A percentile compares a stretch with the other conserved stretches of the same genome.
These are phyloP conservation scores for Xyrichtys novacula DNA, from an alignment of 2,797 vertebrate genomes.

Conservation along the genomic window DNA sequence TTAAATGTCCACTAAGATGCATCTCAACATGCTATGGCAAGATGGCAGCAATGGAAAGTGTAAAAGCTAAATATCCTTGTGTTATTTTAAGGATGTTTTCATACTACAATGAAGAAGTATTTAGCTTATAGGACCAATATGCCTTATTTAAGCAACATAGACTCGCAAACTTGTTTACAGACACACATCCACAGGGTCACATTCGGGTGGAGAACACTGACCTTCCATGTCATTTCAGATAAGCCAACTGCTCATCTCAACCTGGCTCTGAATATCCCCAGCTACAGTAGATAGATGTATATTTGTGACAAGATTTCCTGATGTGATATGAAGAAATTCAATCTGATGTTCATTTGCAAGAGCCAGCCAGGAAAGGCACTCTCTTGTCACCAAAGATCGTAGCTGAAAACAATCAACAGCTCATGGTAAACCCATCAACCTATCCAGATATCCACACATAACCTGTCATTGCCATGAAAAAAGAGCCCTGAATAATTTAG, in stretches of 20 bases:
- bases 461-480: slow-evolving; percentile 7
- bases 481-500: slow-evolving; percentile 65
- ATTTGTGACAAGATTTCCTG: slow-evolving; percentile 57
- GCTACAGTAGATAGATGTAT: slow-evolving; percentile 38
- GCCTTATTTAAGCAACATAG: neutral
- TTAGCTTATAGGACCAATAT: neutral
- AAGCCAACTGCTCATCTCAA: slow-evolving; percentile 26
- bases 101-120: neutral
- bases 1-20: too few species aligned
- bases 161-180: neutral
- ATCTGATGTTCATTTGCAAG: slow-evolving; percentile 54
- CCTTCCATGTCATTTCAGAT: slow-evolving; percentile 54
- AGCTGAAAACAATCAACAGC: slow-evolving; percentile 29
- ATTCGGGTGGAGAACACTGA: slow-evolving; percentile 26
- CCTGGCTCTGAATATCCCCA: neutral
- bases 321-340: slow-evolving; percentile 49
- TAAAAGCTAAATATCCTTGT: too few species aligned
- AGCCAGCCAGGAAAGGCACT: slow-evolving; percentile 34
- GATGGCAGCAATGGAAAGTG: too few species aligned
- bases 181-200: slow-evolving; percentile 41
- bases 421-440: slow-evolving; percentile 45
- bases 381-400: slow-evolving; percentile 41
- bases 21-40: too few species aligned
- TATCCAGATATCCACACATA: slow-evolving; percentile 25
- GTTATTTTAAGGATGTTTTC: neutral